Evolutionary conservation across 2,797 vertebrate genomes (phyloP), one percentile per base, ranked within the genome.

Genomic region (Takifugu rubripes): DNA sequence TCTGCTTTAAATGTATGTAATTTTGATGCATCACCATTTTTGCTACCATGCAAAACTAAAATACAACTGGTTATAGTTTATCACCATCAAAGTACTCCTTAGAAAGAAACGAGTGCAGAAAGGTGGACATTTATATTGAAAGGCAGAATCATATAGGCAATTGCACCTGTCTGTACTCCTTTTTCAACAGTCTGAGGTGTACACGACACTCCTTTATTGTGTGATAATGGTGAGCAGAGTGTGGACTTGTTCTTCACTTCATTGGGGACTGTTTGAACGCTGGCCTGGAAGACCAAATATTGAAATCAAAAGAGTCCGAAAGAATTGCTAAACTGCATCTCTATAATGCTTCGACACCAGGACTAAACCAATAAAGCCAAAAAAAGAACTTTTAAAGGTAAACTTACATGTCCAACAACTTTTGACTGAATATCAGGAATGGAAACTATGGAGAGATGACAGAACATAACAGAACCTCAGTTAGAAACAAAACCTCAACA

Each of bases 211-310:
- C 93, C 95, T 85, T 97, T 97, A 76, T 95, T 97, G 79, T 95
- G 94, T 48, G 92, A 94, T 76, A 98, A 88, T 0, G 96, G 96
- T 25, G 95, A 94, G 78, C 96, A 98, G 53, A 96, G 81, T 52
- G 94, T 78, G 5, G 94, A 93, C 82, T 98, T 98, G 85, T 98
- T 98, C 89, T 96, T 97, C 31, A 96, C 85, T 51, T 95, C 88
- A 51, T 88, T 90, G 53, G 91, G 85, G 17, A 90, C 92, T 14
- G 95, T 97, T 68, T 98, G 96, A 48, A 93, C 92, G 74, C 93
- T 91, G 54, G 91, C 94, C 94, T 96, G 82, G 10, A 46, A 52
- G 55, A 0, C 0, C 11, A 43, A 43, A 16, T 16, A 43, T 43
- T 10, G 42, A 12, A 43, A 12, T 43, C 15, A 43, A 16, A 43